Conservation (phyloP, 2,113 vertebrate genomes). For the Pyrgilauda ruficollis region DNA sequence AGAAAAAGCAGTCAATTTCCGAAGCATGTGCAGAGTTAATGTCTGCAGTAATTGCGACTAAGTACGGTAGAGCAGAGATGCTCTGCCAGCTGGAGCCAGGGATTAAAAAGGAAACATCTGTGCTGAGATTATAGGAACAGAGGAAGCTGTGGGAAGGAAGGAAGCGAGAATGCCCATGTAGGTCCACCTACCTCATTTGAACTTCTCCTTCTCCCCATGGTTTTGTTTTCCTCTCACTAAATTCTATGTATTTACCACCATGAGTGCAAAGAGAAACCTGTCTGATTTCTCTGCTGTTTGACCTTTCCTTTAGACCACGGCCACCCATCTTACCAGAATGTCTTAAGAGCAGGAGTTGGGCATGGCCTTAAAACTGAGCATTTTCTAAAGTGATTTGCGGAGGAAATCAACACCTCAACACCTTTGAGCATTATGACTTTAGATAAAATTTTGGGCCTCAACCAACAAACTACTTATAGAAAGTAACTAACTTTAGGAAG, state of each 20-base stretch:
- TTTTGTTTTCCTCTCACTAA: constrained; percentile 19
- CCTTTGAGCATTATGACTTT: background rate
- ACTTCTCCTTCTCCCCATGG: constrained; percentile 1
- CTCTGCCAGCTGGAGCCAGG: constrained; percentile 62
- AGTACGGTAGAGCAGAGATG: constrained; percentile 55
- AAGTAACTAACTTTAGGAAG: background rate
- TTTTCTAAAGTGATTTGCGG: background rate
- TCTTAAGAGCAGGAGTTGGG: background rate
- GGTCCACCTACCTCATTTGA: constrained; percentile 42
- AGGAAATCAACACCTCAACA: background rate
- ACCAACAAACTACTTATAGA: background rate
- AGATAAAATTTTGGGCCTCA: background rate
- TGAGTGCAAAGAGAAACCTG: background rate
- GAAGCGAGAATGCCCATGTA: constrained; percentile 47
- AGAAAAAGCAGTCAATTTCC: constrained; percentile 53
- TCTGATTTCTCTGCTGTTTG: background rate
- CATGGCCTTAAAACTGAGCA: background rate
- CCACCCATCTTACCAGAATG: background rate
- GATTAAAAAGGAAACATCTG: constrained; percentile 79
- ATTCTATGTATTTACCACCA: background rate
- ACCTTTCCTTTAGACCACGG: background rate
- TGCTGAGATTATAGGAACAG: constrained; percentile 68
- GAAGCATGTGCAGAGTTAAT: constrained; percentile 52
- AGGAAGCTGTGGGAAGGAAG: constrained; percentile 71
- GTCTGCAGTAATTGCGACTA: constrained; percentile 54